These are phyloP conservation scores for Litocranius walleri DNA, from an alignment of 2,113 vertebrate species.

Conservation along the genomic window DNA sequence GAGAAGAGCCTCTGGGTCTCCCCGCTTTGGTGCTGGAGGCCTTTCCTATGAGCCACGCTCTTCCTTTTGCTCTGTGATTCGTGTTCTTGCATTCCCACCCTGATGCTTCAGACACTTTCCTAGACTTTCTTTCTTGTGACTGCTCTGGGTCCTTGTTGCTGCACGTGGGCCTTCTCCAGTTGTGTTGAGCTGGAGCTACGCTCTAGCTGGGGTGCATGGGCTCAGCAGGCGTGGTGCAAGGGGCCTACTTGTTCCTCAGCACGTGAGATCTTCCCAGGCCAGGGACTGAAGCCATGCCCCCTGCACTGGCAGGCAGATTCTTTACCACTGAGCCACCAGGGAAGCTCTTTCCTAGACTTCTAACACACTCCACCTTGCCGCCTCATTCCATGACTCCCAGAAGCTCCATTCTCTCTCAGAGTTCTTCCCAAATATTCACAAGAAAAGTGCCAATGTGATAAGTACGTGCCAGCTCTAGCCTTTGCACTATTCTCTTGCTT, in stretches of 20 bases:
- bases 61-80: neutral
- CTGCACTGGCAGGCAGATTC: neutral
- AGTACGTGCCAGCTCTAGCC: neutral
- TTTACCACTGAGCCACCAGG: neutral
- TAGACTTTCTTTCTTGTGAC: neutral
- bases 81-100: neutral
- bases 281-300: neutral
- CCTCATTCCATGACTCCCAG: neutral
- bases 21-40: neutral
- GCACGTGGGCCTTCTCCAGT: neutral
- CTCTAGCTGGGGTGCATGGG: neutral
- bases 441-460: neutral
- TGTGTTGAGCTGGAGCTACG: neutral
- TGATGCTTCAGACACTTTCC: neutral
- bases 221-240: neutral
- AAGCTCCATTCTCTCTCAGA: neutral
- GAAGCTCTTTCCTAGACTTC: neutral
- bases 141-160: neutral
- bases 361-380: neutral
- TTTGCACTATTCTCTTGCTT: neutral
- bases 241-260: neutral
- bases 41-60: fast-evolving
- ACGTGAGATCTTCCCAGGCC: neutral
- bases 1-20: neutral
- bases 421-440: neutral